phyloP scores from a whole-genome alignment of 1,140 invertebrate species.

The Caenorhabditis inopinata region DNA sequence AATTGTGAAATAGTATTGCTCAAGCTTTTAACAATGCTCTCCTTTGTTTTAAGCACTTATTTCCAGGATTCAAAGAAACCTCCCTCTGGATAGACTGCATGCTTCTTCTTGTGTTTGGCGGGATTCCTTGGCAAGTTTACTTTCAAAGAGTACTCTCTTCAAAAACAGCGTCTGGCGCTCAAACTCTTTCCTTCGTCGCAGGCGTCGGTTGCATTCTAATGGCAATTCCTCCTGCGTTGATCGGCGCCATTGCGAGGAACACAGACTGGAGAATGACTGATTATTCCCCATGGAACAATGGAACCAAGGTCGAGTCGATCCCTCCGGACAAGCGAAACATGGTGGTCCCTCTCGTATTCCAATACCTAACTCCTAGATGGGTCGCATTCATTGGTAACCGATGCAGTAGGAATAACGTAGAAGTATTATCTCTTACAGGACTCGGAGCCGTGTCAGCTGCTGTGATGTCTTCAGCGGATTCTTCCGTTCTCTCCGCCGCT shows the following conservation, averaged over 20 bases:
- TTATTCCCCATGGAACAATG: slow-evolving; percentile 61
- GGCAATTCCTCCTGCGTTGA: slow-evolving; percentile 91
- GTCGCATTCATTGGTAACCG: slow-evolving; percentile 82
- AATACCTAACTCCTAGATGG: slow-evolving; percentile 85
- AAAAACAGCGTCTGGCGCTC: slow-evolving; percentile 85
- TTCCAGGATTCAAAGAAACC: slow-evolving; percentile 74
- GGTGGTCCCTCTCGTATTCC: slow-evolving; percentile 92
- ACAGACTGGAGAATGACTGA: slow-evolving; percentile 70
- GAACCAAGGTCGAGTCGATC: slow-evolving; percentile 60
- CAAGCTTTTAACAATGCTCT: too few relatives aligned
- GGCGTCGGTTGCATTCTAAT: slow-evolving; percentile 90
- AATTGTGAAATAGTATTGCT: too few relatives aligned
- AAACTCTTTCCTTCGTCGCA: slow-evolving; percentile 92
- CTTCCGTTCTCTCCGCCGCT: slow-evolving; percentile 89
- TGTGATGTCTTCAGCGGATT: slow-evolving; percentile 94
- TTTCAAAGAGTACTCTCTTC: slow-evolving; percentile 95
- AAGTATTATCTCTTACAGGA: slow-evolving; percentile 64
- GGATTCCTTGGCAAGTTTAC: slow-evolving; percentile 98
- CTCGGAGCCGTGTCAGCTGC: slow-evolving; percentile 95
- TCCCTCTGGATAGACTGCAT: slow-evolving; percentile 87
- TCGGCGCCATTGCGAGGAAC: slow-evolving; percentile 90
- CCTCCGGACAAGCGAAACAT: slow-evolving; percentile 78
- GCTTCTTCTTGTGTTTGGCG: slow-evolving; percentile 87
- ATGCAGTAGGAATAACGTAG: neutral
- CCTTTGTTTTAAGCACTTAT: neutral